Conservation (phyloP, 2,113 vertebrate genomes). For the Alosa alosa region DNA sequence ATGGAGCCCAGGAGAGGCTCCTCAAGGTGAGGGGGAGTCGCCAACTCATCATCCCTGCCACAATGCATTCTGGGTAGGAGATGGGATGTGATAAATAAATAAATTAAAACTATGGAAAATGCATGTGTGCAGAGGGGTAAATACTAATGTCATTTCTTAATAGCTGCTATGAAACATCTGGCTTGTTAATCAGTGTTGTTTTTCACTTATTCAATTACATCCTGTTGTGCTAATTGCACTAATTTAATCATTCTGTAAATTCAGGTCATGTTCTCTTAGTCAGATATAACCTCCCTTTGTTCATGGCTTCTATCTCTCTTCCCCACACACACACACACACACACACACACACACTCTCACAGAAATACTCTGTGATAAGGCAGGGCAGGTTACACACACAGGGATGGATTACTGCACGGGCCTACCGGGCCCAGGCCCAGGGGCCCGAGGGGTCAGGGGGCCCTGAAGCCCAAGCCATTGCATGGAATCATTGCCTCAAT, state of each 20-base stretch:
- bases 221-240: neutral
- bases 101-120: neutral
- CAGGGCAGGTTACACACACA: neutral
- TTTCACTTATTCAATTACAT: neutral
- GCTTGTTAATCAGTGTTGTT: neutral
- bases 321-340: neutral
- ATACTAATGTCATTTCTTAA: neutral
- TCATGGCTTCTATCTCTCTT: neutral
- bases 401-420: no score
- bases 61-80: neutral
- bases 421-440: no score
- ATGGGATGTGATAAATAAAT: neutral
- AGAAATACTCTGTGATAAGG: neutral
- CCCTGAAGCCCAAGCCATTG: no score
- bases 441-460: no score
- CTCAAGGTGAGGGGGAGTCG: neutral
- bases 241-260: neutral
- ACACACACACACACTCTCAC: neutral
- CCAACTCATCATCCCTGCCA: neutral
- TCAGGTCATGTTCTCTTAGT: neutral
- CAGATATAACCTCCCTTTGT: neutral
- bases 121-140: neutral
- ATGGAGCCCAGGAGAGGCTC: neutral
- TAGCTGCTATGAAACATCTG: neutral
- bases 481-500: no score